A percentile compares a stretch with the other conserved stretches of the same genome.
Conservation (phyloP, 2,113 vertebrate genomes). For the Sula dactylatra region DNA sequence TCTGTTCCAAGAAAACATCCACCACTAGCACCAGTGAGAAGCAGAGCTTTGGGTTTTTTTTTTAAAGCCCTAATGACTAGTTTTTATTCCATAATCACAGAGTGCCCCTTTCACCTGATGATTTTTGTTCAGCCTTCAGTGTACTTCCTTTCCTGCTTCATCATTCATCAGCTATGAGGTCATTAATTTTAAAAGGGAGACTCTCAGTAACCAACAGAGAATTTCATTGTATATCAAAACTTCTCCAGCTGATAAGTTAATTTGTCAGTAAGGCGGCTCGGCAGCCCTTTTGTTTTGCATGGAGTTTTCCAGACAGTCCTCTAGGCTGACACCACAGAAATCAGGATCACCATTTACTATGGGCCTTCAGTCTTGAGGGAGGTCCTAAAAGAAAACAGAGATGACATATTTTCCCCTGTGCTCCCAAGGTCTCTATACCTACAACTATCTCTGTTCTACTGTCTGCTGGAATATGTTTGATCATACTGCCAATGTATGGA, state of each 20-base stretch:
- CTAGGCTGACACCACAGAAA: slow-evolving; percentile 3
- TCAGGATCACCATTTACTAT: neutral
- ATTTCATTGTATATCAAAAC: slow-evolving; percentile 38
- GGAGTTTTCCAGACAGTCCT: slow-evolving; percentile 15
- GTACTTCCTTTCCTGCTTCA: slow-evolving; percentile 17
- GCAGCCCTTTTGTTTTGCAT: neutral
- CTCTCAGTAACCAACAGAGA: neutral
- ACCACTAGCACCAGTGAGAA: slow-evolving; percentile 12
- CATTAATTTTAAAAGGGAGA: slow-evolving; percentile 44
- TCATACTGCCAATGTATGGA: slow-evolving; percentile 18
- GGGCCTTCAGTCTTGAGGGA: neutral
- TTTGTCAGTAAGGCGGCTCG: neutral
- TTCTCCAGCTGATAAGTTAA: slow-evolving; percentile 53
- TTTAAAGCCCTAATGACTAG: neutral
- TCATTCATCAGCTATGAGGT: slow-evolving; percentile 38
- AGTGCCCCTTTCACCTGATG: slow-evolving; percentile 3
- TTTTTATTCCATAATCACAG: slow-evolving; percentile 47
- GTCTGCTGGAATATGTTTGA: slow-evolving; percentile 21
- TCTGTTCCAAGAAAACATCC: slow-evolving; percentile 66
- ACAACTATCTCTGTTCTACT: slow-evolving; percentile 2
- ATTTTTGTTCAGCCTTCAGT: slow-evolving; percentile 10
- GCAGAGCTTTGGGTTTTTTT: neutral
- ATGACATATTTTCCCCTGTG: neutral
- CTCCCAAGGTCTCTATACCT: neutral
- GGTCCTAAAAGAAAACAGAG: neutral